Evolutionary conservation across 1,140 invertebrate genomes (phyloP), one percentile per base, ranked within the genome.

Genomic region (Eumaeus atala): DNA sequence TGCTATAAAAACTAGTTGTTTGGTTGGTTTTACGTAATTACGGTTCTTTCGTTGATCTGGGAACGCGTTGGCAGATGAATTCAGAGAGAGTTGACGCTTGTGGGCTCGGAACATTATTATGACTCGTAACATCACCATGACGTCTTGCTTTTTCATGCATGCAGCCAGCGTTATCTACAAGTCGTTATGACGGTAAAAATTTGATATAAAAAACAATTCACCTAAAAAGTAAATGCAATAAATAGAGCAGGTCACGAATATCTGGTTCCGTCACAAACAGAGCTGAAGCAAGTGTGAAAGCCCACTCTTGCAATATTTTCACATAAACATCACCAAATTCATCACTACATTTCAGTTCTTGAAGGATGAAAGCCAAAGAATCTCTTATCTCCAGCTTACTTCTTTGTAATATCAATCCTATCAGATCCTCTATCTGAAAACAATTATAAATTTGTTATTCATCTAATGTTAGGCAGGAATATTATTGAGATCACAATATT

Each of bases 171-270:
- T n/a, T n/a, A n/a, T n/a, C n/a, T n/a, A n/a, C n/a, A n/a, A n/a
- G n/a, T n/a, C n/a, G n/a, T n/a, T n/a, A n/a, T n/a, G n/a, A n/a
- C n/a, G n/a, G n/a, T n/a, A n/a, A 49, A n/a, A 12, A 8, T 12
- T 12, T 9, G n/a, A 11, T 28, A 48, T 16, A 17, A 9, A 16
- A 9, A 8, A 17, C 50, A 9, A 37, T 35, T n/a, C 56, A 82
- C 82, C 76, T 77, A 18, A 80, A 83, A 10, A 85, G 50, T 61
- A 80, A 72, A 58, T 85, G 82, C 18, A 82, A 48, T 1, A 85
- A 51, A 54, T 74, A 82, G n/a, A 85, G 53, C 47, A 82, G 52
- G 18, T 83, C 69, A 33, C 70, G 64, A 16, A 71, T 35, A 34
- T 77, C 77, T 44, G 40, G 40, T 9, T 64, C 55, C 5, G 51